Evolutionary conservation across 2,888 invertebrate species (phyloP), one percentile per base, ranked within the genome.

Genomic region (Nymphalis polychloros): DNA sequence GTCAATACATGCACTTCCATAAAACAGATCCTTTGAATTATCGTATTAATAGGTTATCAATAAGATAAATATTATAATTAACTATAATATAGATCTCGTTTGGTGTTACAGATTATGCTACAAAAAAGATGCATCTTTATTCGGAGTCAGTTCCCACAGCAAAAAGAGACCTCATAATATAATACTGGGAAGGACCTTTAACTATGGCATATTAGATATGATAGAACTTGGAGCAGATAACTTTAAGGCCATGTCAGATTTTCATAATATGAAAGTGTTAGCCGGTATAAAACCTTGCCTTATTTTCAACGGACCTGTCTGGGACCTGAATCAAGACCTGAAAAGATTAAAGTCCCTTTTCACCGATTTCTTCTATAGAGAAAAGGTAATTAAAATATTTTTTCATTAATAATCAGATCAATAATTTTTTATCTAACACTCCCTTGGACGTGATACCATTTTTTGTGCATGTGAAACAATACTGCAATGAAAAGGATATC

Each of bases 131-230:
- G 94, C 97, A 17, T 95, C 98, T 0, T 86, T 99, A 41, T 99
- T 99, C 88, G 94, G 97, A 73, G 96, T 98, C 82, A 97, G 96
- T 4, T 97, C 97, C 1, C 97, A 98, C 81, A 97, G 96, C 63
- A 99, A 99, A 88, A 99, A 99, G 84, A 93, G 98, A 17, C 99
- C 99, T 0, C 95, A 98, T 82, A 99, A 98, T 89, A 87, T 99
- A 57, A 93, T 98, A 46, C 84, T 99, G 64, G 98, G 98, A 0
- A 94, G 99, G 75, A 95, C 97, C 82, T 99, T 95, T 87, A 97
- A 99, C 86, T 95, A 96, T 79, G 96, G 96, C 68, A 91, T 99
- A 46, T 89, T 99, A 67, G 99, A 99, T 83, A 98, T 99, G 98
- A 94, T 98, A 68, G 99, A 99, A 89, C 94, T 99, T 67, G 97